phyloP scores from a whole-genome alignment of 2,888 invertebrate genomes.

The Agriopis marginaria region DNA sequence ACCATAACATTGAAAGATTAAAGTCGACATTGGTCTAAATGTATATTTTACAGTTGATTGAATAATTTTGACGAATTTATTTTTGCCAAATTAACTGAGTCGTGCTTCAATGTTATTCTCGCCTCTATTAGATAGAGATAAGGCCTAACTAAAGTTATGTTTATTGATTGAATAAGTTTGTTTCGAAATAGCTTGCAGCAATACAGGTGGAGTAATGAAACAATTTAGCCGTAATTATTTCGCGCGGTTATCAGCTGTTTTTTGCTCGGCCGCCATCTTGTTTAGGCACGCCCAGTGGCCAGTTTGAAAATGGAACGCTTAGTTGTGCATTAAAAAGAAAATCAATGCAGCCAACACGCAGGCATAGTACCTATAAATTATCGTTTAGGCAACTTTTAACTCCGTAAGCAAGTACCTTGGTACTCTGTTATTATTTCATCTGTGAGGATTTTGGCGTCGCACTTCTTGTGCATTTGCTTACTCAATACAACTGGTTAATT shows the following conservation, averaged over 20 bases:
- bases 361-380: background rate
- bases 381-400: too few species aligned
- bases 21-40: constrained; percentile 7
- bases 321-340: constrained; percentile 14
- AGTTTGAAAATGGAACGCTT: constrained; percentile 29
- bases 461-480: too few species aligned
- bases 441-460: too few species aligned
- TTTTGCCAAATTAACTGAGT: constrained; percentile 19
- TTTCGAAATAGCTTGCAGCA: constrained; percentile 37
- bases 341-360: constrained; percentile 7
- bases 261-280: constrained; percentile 72
- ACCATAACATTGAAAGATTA: background rate
- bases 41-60: constrained; percentile 34
- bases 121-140: constrained; percentile 15
- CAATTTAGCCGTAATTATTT: constrained; percentile 73
- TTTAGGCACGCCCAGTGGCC: constrained; percentile 38
- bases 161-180: constrained; percentile 33
- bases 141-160: constrained; percentile 10
- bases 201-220: constrained; percentile 73
- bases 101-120: background rate
- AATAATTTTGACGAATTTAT: constrained; percentile 34
- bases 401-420: too few species aligned
- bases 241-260: constrained; percentile 57
- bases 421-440: background rate
- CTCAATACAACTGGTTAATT: too few species aligned